A percentile compares a stretch with the other conserved stretches of the same genome.
These are phyloP conservation scores for Camelus dromedarius DNA, from an alignment of 2,113 vertebrate species.

Conservation along the genomic window DNA sequence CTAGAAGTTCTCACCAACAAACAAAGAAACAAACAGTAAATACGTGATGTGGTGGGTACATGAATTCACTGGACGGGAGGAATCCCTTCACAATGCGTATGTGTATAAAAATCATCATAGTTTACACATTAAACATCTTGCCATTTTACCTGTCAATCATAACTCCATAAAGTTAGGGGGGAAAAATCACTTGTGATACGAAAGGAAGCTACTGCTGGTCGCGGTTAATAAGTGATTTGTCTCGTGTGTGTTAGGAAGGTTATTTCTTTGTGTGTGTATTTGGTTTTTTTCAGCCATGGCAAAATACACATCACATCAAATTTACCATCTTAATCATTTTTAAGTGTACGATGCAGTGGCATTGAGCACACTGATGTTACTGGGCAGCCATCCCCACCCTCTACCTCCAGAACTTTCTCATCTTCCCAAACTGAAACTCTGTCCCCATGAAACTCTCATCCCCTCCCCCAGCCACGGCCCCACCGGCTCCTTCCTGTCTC, in stretches of 20 bases:
- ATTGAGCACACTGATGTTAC: accelerated
- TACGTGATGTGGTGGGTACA: neutral
- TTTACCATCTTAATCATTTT: neutral
- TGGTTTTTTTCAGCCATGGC: neutral
- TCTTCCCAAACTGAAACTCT: neutral
- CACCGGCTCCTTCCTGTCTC: neutral
- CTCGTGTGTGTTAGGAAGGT: neutral
- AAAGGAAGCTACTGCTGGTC: neutral
- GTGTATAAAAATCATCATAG: neutral
- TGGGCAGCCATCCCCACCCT: neutral
- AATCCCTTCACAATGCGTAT: neutral
- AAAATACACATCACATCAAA: neutral
- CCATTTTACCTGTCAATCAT: neutral
- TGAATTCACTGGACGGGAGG: neutral
- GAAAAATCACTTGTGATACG: too few relatives aligned
- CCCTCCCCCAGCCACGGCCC: neutral
- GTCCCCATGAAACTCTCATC: accelerated
- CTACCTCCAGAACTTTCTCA: neutral
- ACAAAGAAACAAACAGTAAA: neutral
- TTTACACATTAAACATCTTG: neutral
- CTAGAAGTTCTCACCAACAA: neutral
- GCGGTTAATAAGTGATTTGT: neutral
- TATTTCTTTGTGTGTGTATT: neutral
- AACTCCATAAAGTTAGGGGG: neutral
- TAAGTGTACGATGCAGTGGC: neutral